phyloP scores from a whole-genome alignment of 2,113 vertebrate species.

The Callionymus lyra region DNA sequence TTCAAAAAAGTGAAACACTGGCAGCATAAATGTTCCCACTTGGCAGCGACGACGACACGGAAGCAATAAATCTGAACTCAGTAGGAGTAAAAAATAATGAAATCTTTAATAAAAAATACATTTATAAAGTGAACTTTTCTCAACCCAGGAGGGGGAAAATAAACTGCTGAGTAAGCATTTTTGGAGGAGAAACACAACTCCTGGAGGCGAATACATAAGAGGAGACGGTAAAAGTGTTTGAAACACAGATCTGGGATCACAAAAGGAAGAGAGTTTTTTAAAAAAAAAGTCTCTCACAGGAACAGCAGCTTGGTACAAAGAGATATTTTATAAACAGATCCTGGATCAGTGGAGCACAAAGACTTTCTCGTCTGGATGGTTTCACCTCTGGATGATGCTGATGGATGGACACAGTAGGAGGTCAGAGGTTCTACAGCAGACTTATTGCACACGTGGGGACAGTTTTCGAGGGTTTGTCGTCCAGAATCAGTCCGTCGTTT shows the following conservation, averaged over 20 bases:
- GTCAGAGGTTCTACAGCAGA: constrained; percentile 24
- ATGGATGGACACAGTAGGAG: constrained; percentile 15
- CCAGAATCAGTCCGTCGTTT: constrained; percentile 13
- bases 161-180: constrained; percentile 35
- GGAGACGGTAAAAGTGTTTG: constrained; percentile 10
- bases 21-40: too few species aligned
- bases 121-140: constrained; percentile 46
- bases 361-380: not conserved
- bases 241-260: constrained; percentile 4
- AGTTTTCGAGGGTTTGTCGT: constrained; percentile 9
- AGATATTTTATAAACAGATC: too few species aligned
- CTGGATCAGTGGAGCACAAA: constrained; percentile 2
- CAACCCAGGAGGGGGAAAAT: constrained; percentile 18
- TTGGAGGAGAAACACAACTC: constrained; percentile 19
- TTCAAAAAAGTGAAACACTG: too few species aligned
- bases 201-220: constrained; percentile 18
- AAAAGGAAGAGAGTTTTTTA: constrained; percentile 11
- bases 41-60: too few species aligned
- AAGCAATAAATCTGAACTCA: too few species aligned
- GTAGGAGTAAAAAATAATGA: constrained; percentile 48
- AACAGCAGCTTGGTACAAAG: constrained; percentile 42
- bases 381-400: constrained; percentile 8
- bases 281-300: constrained; percentile 21
- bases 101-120: constrained; percentile 63
- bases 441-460: constrained; percentile 32